A percentile compares a stretch with the other conserved stretches of the same genome.
These are phyloP conservation scores for Ichneumoninae sp. DNA, from an alignment of 2,888 invertebrate species.

Conservation along the genomic window DNA sequence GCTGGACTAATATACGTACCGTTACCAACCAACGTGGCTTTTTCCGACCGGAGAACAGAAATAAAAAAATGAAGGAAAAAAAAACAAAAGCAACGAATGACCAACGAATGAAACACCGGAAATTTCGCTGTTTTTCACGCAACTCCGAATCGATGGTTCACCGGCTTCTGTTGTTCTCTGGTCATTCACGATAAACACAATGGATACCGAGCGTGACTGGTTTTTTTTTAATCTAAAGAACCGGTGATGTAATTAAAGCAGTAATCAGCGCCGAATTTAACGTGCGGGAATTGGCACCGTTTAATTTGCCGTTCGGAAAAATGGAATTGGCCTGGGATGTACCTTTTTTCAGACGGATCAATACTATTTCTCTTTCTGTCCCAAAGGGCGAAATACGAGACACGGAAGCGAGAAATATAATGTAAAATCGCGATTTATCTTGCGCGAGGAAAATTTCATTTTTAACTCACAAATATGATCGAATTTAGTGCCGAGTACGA, in stretches of 20 bases:
- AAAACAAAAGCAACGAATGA: slow-evolving; percentile 32
- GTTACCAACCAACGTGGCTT: slow-evolving; percentile 49
- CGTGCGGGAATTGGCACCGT: not conserved
- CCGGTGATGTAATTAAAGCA: not conserved
- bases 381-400: not conserved
- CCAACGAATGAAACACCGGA: slow-evolving; percentile 48
- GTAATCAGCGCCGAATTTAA: not conserved
- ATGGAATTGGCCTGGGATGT: not conserved
- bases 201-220: slow-evolving; percentile 43
- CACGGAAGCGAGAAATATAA: not conserved
- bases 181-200: slow-evolving; percentile 24
- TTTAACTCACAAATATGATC: not conserved
- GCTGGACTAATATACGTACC: slow-evolving; percentile 44
- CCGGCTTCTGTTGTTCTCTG: slow-evolving; percentile 34
- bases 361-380: not conserved
- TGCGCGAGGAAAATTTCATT: not conserved
- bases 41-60: slow-evolving; percentile 36
- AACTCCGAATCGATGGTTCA: slow-evolving; percentile 28
- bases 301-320: not conserved
- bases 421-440: not conserved
- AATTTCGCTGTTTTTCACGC: slow-evolving; percentile 50
- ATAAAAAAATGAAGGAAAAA: slow-evolving; percentile 1
- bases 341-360: not conserved
- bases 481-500: not conserved
- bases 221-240: not conserved